Evolutionary conservation across 2,888 invertebrate species (phyloP).

Genomic region (Uloborus plumipes): DNA sequence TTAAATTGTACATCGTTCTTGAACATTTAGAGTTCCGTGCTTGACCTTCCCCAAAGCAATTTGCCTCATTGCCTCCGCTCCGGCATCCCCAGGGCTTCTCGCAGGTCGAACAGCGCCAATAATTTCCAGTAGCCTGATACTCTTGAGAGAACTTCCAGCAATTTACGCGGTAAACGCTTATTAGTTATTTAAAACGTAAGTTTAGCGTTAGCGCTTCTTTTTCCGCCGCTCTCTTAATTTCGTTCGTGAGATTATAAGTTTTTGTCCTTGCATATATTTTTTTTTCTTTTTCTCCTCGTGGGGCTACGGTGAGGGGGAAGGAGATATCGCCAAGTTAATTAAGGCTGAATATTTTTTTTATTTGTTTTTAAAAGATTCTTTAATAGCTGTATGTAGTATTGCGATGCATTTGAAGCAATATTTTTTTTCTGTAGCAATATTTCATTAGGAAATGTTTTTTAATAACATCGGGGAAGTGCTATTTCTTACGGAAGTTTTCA

Average conservation of each 20-base stretch:
- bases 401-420: too few relatives aligned
- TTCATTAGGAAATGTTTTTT: too few relatives aligned
- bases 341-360: not conserved
- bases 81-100: slow-evolving; percentile 29
- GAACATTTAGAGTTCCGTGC: slow-evolving; percentile 50
- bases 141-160: slow-evolving; percentile 42
- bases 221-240: slow-evolving; percentile 52
- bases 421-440: too few relatives aligned
- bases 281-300: slow-evolving; percentile 8
- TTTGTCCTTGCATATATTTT: slow-evolving; percentile 27
- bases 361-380: slow-evolving; percentile 12
- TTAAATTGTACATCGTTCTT: slow-evolving; percentile 61
- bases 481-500: too few relatives aligned
- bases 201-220: slow-evolving; percentile 38
- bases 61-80: slow-evolving; percentile 47
- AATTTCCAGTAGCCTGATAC: slow-evolving; percentile 45
- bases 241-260: slow-evolving; percentile 36
- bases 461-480: too few relatives aligned
- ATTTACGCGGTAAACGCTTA: slow-evolving; percentile 59
- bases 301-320: not conserved
- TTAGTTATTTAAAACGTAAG: slow-evolving; percentile 60
- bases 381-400: slow-evolving; percentile 1
- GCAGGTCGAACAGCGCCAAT: slow-evolving; percentile 38
- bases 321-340: slow-evolving; percentile 42
- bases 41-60: slow-evolving; percentile 58